Evolutionary conservation across 2,113 vertebrate species (phyloP), one percentile per base, ranked within the genome.

Genomic region (Centropristis striata): DNA sequence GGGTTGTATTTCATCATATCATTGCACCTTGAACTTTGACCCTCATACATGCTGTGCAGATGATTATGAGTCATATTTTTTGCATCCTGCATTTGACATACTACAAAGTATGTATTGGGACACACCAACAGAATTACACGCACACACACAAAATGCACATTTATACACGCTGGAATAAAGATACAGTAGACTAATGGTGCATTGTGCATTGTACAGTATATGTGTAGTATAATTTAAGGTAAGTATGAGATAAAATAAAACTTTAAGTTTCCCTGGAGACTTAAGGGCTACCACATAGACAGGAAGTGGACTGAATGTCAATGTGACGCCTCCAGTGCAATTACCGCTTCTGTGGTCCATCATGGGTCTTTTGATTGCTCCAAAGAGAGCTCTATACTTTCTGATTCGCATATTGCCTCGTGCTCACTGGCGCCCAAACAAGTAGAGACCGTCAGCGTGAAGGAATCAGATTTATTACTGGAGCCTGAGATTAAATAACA

Each of bases 391-490:
- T 58, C 73, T 66, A 64, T 47, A 72, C 68, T 84, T 65, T 59
- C 57, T 15, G 50, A 80, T 74, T 81, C 61, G 20, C 69, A 51
- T 61, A 61, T 51, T 67, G 66, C 80, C 21, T 74, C 15, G 2
- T 69, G 47, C 67, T 84, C 60, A n/a, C 63, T 28, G 46, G 76
- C 51, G 23, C 71, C 84, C 69, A 60, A 80, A 61, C 55, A 25
- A 80, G 64, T 7, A 23, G 37, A 71, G 54, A 41, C 44, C 74
- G 75, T 77, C 55, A 42, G 80, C 23, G 7, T 16, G 41, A 69
- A 68, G 46, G 74, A 76, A 64, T 81, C 61, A 70, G 81, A 92
- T 86, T 81, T 84, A 86, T 88, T 71, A 81, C 79, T 13, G 59
- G 65, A 76, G 76, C 54, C 70, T 58, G 47, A 61, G 79, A 81